A percentile compares a stretch with the other conserved stretches of the same genome.
These are phyloP conservation scores for Sorex maritimensis DNA, from an alignment of 2,797 vertebrate species.

Conservation along the genomic window DNA sequence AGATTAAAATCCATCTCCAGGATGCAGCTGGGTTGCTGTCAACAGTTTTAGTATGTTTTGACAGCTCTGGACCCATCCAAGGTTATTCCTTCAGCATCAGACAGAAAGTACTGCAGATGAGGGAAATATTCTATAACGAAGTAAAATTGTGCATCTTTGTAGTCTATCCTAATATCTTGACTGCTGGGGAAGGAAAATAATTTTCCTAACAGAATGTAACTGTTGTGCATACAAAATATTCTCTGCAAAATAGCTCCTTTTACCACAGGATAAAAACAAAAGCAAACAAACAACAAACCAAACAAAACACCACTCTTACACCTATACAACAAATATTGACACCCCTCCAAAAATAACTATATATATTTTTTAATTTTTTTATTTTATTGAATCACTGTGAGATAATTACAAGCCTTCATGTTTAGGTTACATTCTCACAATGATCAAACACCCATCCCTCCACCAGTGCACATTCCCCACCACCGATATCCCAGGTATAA, in stretches of 20 bases:
- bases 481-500: too few relatives aligned
- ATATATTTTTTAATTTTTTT: too few relatives aligned
- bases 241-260: not conserved
- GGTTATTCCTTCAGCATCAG: slow-evolving; percentile 3
- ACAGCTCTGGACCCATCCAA: not conserved
- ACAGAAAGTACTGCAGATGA: slow-evolving; percentile 35
- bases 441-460: too few relatives aligned
- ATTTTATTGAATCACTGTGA: too few relatives aligned
- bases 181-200: slow-evolving; percentile 35
- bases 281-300: too few relatives aligned
- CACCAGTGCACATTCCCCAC: too few relatives aligned
- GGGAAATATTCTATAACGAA: not conserved
- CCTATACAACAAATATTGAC: not conserved
- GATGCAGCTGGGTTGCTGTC: not conserved
- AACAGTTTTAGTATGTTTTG: slow-evolving; percentile 35
- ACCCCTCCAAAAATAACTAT: too few relatives aligned
- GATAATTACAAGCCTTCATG: too few relatives aligned
- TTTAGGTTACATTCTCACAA: too few relatives aligned
- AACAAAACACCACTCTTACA: not conserved
- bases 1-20: slow-evolving; percentile 35
- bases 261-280: not conserved
- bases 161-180: not conserved
- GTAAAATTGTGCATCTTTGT: not conserved
- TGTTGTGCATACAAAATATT: slow-evolving; percentile 5
- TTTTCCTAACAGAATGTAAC: not conserved